Evolutionary conservation across 2,797 vertebrate species (phyloP).

Genomic region (Sciurus carolinensis): DNA sequence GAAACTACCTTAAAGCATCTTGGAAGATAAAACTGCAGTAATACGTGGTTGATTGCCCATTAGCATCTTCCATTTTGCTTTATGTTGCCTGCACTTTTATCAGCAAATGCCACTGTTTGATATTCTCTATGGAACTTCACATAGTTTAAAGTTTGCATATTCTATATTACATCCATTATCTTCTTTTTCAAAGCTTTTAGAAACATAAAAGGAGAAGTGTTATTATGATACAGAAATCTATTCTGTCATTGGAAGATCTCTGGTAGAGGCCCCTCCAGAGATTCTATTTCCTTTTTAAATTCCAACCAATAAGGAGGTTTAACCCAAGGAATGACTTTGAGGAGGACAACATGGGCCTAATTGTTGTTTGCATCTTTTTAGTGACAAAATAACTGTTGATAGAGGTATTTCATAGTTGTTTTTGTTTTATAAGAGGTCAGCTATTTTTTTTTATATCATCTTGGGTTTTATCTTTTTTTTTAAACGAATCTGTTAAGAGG

Average conservation of each 20-base stretch:
- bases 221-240: not conserved
- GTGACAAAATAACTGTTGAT: not conserved
- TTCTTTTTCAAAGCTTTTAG: slow-evolving; percentile 28
- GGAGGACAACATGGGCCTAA: not conserved
- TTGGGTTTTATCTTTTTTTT: not conserved
- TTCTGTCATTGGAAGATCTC: not conserved
- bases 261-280: not conserved
- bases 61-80: not conserved
- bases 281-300: not conserved
- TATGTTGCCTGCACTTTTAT: not conserved
- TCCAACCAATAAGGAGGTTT: not conserved
- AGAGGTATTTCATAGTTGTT: not conserved
- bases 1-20: slow-evolving; percentile 12
- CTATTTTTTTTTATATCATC: not conserved
- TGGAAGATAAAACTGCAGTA: not conserved
- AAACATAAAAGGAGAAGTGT: not conserved
- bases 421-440: not conserved
- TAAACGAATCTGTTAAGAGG: not conserved
- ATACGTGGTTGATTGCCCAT: not conserved
- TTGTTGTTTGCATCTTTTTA: not conserved
- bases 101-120: not conserved
- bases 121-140: not conserved
- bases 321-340: not conserved
- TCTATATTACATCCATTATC: not conserved
- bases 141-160: not conserved